phyloP scores from a whole-genome alignment of 1,140 invertebrate species.

The Drosophila virilis region DNA sequence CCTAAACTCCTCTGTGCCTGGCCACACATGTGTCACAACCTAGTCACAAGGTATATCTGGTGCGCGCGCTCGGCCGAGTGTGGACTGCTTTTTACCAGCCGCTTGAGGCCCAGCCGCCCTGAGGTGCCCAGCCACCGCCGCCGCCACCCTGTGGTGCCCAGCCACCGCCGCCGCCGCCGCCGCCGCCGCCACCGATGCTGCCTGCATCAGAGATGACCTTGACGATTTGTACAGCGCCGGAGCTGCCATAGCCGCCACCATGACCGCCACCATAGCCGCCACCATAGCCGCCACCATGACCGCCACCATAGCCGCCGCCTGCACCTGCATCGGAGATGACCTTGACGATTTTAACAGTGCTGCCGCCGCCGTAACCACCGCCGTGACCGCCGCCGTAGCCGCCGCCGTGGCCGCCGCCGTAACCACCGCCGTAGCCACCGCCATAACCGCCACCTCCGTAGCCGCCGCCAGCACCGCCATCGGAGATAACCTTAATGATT shows the following conservation, averaged over 20 bases:
- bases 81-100: slow-evolving; percentile 50
- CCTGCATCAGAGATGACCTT: slow-evolving; percentile 55
- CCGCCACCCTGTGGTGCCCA: background rate
- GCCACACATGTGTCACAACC: slow-evolving; percentile 7
- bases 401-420: slow-evolving; percentile 39
- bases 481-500: slow-evolving; percentile 58
- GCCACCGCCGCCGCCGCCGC: slow-evolving; percentile 26
- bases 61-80: background rate
- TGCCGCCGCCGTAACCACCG: slow-evolving; percentile 30
- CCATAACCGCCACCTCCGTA: slow-evolving; percentile 27
- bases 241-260: slow-evolving; percentile 16
- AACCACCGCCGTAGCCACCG: slow-evolving; percentile 36
- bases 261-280: slow-evolving; percentile 35
- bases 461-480: slow-evolving; percentile 49
- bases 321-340: slow-evolving; percentile 57
- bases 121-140: slow-evolving; percentile 59
- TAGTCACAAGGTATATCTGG: background rate
- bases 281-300: slow-evolving; percentile 34
- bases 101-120: slow-evolving; percentile 60
- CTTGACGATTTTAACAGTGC: slow-evolving; percentile 59
- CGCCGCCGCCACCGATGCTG: slow-evolving; percentile 18
- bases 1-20: background rate
- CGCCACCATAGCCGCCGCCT: slow-evolving; percentile 41
- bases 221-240: slow-evolving; percentile 49
- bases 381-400: slow-evolving; percentile 33